These are phyloP conservation scores for Drosophila dunni DNA, from an alignment of 1,140 invertebrate genomes.

Conservation along the genomic window DNA sequence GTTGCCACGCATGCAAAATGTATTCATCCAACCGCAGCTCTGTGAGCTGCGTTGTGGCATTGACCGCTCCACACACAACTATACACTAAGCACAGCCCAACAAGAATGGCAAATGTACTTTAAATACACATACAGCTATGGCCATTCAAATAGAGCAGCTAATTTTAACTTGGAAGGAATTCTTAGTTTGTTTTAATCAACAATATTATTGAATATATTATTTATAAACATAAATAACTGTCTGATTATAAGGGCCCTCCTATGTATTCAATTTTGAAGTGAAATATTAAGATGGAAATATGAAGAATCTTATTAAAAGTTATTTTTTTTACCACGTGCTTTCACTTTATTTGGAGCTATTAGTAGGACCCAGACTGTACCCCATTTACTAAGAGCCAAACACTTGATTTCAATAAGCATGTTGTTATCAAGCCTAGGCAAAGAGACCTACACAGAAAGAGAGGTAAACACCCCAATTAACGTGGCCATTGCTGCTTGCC, in stretches of 20 bases:
- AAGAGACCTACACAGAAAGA: not conserved
- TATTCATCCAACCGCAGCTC: constrained; percentile 72
- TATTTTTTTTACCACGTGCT: not conserved
- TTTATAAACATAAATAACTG: too few species aligned
- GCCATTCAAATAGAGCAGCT: not conserved
- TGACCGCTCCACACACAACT: constrained; percentile 30
- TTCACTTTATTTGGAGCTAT: not conserved
- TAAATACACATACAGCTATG: not conserved
- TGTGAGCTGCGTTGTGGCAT: constrained; percentile 9
- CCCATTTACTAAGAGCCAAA: constrained; percentile 18
- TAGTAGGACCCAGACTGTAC: not conserved
- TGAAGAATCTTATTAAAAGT: not conserved
- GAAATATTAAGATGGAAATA: too few species aligned
- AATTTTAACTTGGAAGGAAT: too few species aligned
- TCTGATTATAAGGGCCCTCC: too few species aligned
- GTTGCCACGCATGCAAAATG: constrained; percentile 81
- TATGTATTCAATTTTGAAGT: too few species aligned
- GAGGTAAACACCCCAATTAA: constrained; percentile 54
- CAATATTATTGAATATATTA: too few species aligned
- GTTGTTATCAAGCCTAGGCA: constrained; percentile 20
- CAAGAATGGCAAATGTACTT: not conserved
- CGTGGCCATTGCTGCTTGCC: constrained; percentile 33
- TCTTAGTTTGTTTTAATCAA: too few species aligned
- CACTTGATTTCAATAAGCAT: constrained; percentile 66
- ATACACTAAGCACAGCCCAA: not conserved